Percentiles rank a stretch among this genome's conserved stretches.
Evolutionary conservation across 2,888 invertebrate genomes (phyloP).

Genomic region (Eustalomyia histrio): DNA sequence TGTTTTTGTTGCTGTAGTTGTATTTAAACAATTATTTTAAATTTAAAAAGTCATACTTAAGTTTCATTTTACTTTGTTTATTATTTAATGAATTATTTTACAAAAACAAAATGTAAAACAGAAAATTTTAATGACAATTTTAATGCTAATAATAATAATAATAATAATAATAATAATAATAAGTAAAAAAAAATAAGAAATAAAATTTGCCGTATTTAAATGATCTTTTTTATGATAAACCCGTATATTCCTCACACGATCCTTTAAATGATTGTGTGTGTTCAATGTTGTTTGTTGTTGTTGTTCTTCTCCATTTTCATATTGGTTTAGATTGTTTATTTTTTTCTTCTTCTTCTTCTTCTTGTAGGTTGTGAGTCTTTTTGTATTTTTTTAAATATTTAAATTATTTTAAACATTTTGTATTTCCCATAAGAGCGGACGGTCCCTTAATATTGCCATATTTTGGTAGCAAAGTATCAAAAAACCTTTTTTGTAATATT

Average conservation of each 20-base stretch:
- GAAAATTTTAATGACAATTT: constrained; percentile 30
- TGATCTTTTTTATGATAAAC: constrained; percentile 58
- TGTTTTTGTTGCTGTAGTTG: constrained; percentile 21
- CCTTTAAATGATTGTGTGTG: constrained; percentile 27
- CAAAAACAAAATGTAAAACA: constrained; percentile 23
- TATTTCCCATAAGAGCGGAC: constrained; percentile 54
- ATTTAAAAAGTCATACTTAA: constrained; percentile 27
- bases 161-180: too few relatives aligned
- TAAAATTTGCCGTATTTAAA: constrained; percentile 19
- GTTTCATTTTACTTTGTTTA: neutral
- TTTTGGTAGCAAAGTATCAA: constrained; percentile 62
- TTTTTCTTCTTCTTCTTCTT: neutral
- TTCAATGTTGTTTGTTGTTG: constrained; percentile 15
- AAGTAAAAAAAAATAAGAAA: constrained; percentile 17
- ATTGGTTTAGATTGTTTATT: neutral
- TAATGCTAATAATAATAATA: constrained; percentile 16
- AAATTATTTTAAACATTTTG: constrained; percentile 33
- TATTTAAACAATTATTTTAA: constrained; percentile 28
- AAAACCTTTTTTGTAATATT: constrained; percentile 61
- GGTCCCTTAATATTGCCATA: constrained; percentile 65
- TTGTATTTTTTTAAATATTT: constrained; percentile 4
- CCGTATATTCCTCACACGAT: constrained; percentile 65
- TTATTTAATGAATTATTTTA: constrained; percentile 53
- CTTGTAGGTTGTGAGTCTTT: constrained; percentile 4
- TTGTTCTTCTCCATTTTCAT: constrained; percentile 22